These are phyloP conservation scores for Piprites chloris DNA, from an alignment of 2,113 vertebrate genomes.

Conservation along the genomic window DNA sequence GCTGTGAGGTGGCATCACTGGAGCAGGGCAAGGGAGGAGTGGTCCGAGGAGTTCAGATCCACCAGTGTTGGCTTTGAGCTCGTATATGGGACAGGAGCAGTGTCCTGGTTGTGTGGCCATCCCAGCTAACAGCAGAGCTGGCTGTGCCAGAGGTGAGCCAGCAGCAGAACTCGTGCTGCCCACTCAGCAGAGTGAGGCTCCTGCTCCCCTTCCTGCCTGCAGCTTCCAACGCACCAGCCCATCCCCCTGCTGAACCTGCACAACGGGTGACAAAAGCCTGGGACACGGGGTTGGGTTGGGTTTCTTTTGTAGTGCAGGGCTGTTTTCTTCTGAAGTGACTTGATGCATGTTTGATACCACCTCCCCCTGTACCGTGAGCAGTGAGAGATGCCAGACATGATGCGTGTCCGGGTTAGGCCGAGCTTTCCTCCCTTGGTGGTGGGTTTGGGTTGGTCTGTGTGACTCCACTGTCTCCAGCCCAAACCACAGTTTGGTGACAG, in stretches of 20 bases:
- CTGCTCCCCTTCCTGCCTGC: not conserved
- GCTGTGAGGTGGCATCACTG: not conserved
- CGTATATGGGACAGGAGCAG: fast-evolving
- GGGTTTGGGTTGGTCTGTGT: not conserved
- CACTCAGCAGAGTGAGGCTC: not conserved
- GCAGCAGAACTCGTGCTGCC: not conserved
- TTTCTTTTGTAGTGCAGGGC: not conserved
- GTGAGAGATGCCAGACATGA: not conserved
- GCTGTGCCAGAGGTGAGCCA: not conserved
- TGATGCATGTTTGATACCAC: not conserved
- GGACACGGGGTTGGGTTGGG: not conserved
- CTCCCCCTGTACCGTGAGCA: no score
- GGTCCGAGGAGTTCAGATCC: not conserved
- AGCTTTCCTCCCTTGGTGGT: not conserved
- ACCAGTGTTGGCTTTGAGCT: not conserved
- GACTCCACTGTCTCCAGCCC: not conserved
- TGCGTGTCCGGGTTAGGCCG: fast-evolving
- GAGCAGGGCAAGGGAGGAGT: not conserved
- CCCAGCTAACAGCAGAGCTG: not conserved
- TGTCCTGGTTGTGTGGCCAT: not conserved
- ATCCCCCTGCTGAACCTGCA: not conserved
- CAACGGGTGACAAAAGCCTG: not conserved
- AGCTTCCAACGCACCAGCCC: not conserved
- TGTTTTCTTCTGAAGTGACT: not conserved
- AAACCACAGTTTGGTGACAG: not conserved